Evolutionary conservation across 1,140 invertebrate species (phyloP), one percentile per base, ranked within the genome.

Genomic region (Apis cerana): DNA sequence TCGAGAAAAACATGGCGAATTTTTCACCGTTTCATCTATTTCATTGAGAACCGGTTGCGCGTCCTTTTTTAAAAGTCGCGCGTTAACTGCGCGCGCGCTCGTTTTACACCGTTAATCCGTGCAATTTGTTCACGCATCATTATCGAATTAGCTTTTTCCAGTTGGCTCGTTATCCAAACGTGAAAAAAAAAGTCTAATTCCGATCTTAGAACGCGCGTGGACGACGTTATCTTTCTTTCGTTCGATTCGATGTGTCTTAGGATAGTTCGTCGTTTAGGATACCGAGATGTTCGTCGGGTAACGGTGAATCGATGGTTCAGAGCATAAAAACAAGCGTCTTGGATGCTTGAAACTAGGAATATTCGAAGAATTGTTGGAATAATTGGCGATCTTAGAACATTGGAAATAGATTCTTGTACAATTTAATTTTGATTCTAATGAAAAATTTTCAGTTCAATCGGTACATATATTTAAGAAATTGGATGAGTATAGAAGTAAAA

Each of bases 41-140:
- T 61, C 17, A 54, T 64, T 33, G 17, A 54, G 61, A 62, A 75
- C 74, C 74, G 74, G 74, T 68, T 27, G 50, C 43, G 59, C 11
- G 12, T 17, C 4, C 17, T 15, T 23, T 62, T 68, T 48, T 68
- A 9, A 68, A 68, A 48, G 11, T 68, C 68, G 4, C 68, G 54
- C 75, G 75, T 77, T 77, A 77, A 56, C 33, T 27, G 62, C 19
- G 27, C 76, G 54, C 23, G 10, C 15, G 43, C 74, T 21, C 27
- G 27, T 17, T 58, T 61, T 59, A 58, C 77, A 69, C 65, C 77
- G 68, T 79, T 71, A 79, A 23, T 13, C 65, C 33, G 11, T 61
- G 77, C 77, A 79, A 70, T 79, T 79, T 69, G 65, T 71, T 61
- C 77, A n/a, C 56, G 77, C 77, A 50, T 70, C 67, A 67, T 77